A percentile compares a stretch with the other conserved stretches of the same genome.
Evolutionary conservation across 2,113 vertebrate species (phyloP).

Genomic region (Syngnathus scovelli): DNA sequence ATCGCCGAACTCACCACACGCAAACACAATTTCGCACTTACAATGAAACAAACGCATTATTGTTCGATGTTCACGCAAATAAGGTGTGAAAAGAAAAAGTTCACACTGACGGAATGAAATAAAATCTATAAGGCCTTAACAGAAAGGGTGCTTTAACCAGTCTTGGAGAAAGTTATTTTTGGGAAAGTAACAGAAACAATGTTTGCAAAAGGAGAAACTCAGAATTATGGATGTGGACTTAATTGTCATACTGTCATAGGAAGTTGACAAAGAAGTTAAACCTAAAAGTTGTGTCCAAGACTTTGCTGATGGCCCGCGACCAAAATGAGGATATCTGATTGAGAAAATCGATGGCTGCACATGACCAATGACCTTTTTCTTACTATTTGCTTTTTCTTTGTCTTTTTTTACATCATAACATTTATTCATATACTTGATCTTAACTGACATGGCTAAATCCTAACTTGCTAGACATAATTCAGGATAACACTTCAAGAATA

Average conservation of each 20-base stretch:
- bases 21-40: conserved; percentile 32
- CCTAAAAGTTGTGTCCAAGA: background rate
- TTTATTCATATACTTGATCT: background rate
- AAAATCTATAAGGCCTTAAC: background rate
- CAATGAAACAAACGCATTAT: conserved; percentile 25
- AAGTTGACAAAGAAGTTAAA: background rate
- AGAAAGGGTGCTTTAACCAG: background rate
- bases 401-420: background rate
- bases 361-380: background rate
- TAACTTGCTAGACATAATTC: no score
- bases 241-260: background rate
- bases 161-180: background rate
- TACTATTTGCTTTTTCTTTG: background rate
- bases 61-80: conserved; percentile 16
- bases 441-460: background rate
- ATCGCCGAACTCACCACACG: conserved; percentile 37
- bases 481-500: no score
- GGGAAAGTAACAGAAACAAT: background rate
- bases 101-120: background rate
- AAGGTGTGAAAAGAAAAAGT: background rate
- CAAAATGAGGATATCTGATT: no score
- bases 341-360: no score
- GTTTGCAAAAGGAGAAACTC: background rate
- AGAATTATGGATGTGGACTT: background rate
- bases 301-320: background rate